These are phyloP conservation scores for Anagrus nilaparvatae DNA, from an alignment of 1,140 invertebrate genomes.

Conservation along the genomic window DNA sequence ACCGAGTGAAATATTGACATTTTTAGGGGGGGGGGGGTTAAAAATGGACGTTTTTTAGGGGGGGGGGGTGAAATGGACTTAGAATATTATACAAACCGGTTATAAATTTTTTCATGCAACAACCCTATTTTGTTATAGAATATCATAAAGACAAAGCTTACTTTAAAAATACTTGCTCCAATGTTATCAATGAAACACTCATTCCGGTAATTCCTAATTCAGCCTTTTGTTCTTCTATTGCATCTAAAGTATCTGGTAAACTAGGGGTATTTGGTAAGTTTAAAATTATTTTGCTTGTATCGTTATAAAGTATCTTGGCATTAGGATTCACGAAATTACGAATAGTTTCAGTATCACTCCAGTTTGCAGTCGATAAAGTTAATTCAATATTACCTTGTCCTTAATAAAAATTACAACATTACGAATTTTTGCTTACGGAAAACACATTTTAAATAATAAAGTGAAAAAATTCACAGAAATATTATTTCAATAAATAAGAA, in stretches of 20 bases:
- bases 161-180: constrained; percentile 83
- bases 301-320: constrained; percentile 23
- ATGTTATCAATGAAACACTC: constrained; percentile 68
- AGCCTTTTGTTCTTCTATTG: constrained; percentile 49
- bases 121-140: background rate
- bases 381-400: constrained; percentile 39
- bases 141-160: constrained; percentile 31
- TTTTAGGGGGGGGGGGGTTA: too few relatives aligned
- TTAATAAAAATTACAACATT: constrained; percentile 16
- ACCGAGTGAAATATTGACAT: too few relatives aligned
- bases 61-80: too few relatives aligned
- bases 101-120: constrained; percentile 1
- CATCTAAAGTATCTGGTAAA: constrained; percentile 51
- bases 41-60: too few relatives aligned
- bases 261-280: constrained; percentile 38
- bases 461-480: background rate
- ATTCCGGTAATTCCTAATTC: constrained; percentile 60
- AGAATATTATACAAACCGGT: too few relatives aligned
- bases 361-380: constrained; percentile 29
- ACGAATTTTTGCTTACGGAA: background rate
- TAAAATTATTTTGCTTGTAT: constrained; percentile 33
- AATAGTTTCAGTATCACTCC: constrained; percentile 27
- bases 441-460: background rate
- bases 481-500: background rate
- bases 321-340: constrained; percentile 21